Evolutionary conservation across 2,797 vertebrate genomes (phyloP), one percentile per base, ranked within the genome.

Genomic region (Argya squamiceps): DNA sequence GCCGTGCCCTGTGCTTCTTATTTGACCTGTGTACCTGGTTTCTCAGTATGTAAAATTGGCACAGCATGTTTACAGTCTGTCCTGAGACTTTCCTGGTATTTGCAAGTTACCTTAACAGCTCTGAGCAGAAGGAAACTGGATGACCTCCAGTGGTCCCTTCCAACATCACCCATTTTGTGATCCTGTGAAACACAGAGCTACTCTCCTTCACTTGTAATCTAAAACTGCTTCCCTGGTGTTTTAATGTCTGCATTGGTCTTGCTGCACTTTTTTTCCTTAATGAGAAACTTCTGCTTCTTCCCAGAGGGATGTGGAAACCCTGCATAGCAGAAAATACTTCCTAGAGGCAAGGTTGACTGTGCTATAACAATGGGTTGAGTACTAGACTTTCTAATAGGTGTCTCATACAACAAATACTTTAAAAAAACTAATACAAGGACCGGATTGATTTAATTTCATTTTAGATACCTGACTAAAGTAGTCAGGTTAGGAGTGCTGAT

Each of bases 221-320:
- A 53, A 84, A 88, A 46, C 59, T 92, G 39, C 43, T 36, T 88
- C 55, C 20, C 63, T 78, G n/a, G 15, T 58, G 29, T 59, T 94
- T 82, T 59, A 50, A 56, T 49, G 55, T 46, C 86, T 81, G 32
- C 50, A 8, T 15, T 64, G 71, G 59, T 69, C 89, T 84, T 20
- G 1, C 37, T 78, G 68, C 9, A 23, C 19, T 16, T 60, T 58
- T 82, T 63, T 32, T 53, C 55, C 43, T 73, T 43, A 62, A 81
- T 49, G 55, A 77, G 55, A 78, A 94, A 76, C 19, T 86, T 93
- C 70, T 88, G 64, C 43, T 74, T 80, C 60, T 88, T 96, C 60
- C 30, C 41, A 71, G 86, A 73, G 41, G 41, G 41, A 36, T 56
- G 12, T 59, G 58, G 74, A 63, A 89, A 19, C 29, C 47, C 15